Evolutionary conservation across 2,888 invertebrate genomes (phyloP).

Genomic region (Tipula lateralis): DNA sequence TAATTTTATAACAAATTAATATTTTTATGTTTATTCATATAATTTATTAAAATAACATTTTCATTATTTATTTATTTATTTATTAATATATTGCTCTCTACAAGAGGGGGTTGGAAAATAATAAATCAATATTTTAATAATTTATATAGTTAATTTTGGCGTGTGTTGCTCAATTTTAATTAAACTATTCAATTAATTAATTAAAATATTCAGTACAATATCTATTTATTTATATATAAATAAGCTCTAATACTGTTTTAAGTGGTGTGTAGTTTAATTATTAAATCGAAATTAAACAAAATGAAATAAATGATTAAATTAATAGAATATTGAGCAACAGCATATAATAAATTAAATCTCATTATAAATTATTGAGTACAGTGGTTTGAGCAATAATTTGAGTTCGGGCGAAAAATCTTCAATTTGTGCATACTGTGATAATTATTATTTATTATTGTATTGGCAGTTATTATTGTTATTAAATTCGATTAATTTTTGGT

Average conservation of each 20-base stretch:
- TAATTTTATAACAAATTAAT: slow-evolving; percentile 24
- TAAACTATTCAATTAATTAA: background rate
- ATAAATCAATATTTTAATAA: background rate
- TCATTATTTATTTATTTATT: background rate
- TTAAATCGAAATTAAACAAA: background rate
- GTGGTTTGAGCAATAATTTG: background rate
- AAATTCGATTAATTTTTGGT: background rate
- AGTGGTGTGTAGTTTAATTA: background rate
- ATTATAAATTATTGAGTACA: background rate
- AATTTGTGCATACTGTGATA: background rate
- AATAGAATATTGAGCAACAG: background rate
- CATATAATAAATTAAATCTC: background rate
- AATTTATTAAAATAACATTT: background rate
- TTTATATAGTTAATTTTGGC: background rate
- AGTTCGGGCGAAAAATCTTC: background rate
- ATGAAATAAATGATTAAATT: background rate
- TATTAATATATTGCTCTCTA: background rate
- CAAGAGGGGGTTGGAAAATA: background rate
- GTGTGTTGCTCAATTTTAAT: background rate
- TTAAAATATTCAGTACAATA: background rate
- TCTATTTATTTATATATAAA: background rate
- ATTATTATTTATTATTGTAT: background rate
- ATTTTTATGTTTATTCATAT: background rate
- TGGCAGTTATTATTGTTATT: slow-evolving; percentile 13
- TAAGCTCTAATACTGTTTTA: background rate